Conservation (phyloP, 2,113 vertebrate species). For the Galeopterus variegatus region DNA sequence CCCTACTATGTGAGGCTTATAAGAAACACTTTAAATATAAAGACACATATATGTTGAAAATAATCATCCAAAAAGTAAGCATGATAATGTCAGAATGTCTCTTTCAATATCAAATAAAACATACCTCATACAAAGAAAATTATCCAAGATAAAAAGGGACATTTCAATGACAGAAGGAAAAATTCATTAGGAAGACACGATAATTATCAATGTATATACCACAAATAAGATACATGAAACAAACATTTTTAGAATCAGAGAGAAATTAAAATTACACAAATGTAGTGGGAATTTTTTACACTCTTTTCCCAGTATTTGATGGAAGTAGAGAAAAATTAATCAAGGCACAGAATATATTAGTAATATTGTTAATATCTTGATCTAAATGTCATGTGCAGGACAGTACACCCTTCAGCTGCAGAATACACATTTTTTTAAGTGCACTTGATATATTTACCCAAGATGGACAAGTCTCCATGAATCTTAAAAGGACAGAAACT, state of each 20-base stretch:
- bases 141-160: not conserved
- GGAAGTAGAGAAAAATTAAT: not conserved
- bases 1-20: not conserved
- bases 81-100: not conserved
- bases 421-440: not conserved
- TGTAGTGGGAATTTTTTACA: not conserved
- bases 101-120: constrained; percentile 11
- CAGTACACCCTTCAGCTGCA: not conserved
- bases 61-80: not conserved
- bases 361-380: not conserved
- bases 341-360: not conserved
- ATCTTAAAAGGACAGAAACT: not conserved
- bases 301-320: not conserved
- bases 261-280: not conserved
- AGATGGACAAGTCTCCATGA: not conserved
- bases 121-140: not conserved
- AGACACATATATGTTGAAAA: not conserved
- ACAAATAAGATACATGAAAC: not conserved
- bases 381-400: not conserved
- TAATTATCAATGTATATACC: not conserved
- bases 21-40: not conserved
- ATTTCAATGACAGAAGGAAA: not conserved
- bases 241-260: not conserved
- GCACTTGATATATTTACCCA: not conserved
- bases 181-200: not conserved